Evolutionary conservation across 2,113 vertebrate species (phyloP), one percentile per base, ranked within the genome.

Genomic region (Cricetomys ansorgei): DNA sequence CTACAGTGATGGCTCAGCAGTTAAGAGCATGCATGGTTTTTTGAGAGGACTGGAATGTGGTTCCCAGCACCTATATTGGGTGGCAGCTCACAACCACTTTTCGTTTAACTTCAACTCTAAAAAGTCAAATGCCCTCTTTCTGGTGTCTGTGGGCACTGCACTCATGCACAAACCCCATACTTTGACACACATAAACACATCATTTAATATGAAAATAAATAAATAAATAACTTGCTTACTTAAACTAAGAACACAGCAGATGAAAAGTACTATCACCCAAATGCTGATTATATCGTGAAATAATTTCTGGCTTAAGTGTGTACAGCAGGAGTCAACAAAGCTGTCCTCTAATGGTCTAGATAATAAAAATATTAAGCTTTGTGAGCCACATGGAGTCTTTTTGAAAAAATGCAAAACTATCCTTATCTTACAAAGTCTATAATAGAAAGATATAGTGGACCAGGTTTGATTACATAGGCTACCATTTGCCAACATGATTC

Each of bases 371-470:
- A 53, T 86, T 70, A n/a, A 23, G n/a, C 23, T 69, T 17, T 86
- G 27, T 3, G 19, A n/a, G 64, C 31, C 88, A 81, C 15, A 77
- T 1, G 70, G 21, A 27, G 6, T 84, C 53, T 70, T 1, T n/a
- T 90, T 83, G 31, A 75, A 96, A 96, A 96, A 96, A 31, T 91
- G 0, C 95, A 91, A 94, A 90, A 76, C 27, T 34, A 75, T 43
- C 3, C 11, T 92, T 75, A 81, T 69, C 34, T 88, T 21, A 57
- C 40, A 53, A 7, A 72, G 48, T 2, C 65, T 93, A 3, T 92
- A 81, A 67, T 10, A 73, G 69, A 95, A 89, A 45, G 31, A 81
- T 11, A 72, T 73, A 37, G 59, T 77, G 1, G 53, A 37, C 40
- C 69, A 85, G 23, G 64, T 93, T 88, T 97, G n/a, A 94, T 37